phyloP scores from a whole-genome alignment of 2,888 invertebrate species.

The Andrena trimmerana region DNA sequence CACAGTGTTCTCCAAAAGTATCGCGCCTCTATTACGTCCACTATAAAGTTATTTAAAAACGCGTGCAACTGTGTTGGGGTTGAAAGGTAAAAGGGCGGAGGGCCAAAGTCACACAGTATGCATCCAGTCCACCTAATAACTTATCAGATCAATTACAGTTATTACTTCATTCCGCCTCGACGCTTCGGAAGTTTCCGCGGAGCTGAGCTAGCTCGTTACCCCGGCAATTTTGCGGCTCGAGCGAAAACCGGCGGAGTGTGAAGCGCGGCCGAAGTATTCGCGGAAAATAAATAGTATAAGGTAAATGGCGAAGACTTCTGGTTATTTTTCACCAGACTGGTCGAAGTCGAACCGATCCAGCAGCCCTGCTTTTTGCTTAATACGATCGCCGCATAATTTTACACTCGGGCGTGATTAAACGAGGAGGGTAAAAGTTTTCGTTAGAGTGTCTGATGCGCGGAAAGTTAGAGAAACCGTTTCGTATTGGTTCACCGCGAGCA shows the following conservation, averaged over 20 bases:
- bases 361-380: constrained; percentile 25
- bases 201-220: constrained; percentile 75
- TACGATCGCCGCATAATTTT: constrained; percentile 39
- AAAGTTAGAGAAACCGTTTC: constrained; percentile 29
- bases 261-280: constrained; percentile 47
- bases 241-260: constrained; percentile 59
- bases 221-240: constrained; percentile 67
- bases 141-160: constrained; percentile 84
- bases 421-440: constrained; percentile 22
- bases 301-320: constrained; percentile 29
- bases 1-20: too few species aligned
- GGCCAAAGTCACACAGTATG: constrained; percentile 34
- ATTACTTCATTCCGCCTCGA: constrained; percentile 82
- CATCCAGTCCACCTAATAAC: constrained; percentile 72
- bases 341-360: constrained; percentile 35
- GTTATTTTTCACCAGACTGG: constrained; percentile 41
- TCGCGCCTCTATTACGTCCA: too few species aligned
- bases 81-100: neutral
- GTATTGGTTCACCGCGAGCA: constrained; percentile 17
- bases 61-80: neutral
- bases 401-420: constrained; percentile 28
- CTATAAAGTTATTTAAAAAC: too few species aligned
- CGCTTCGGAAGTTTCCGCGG: constrained; percentile 79
- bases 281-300: constrained; percentile 57
- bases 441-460: constrained; percentile 24